Evolutionary conservation across 1,140 invertebrate genomes (phyloP), one percentile per base, ranked within the genome.

Genomic region (Spodoptera litura): DNA sequence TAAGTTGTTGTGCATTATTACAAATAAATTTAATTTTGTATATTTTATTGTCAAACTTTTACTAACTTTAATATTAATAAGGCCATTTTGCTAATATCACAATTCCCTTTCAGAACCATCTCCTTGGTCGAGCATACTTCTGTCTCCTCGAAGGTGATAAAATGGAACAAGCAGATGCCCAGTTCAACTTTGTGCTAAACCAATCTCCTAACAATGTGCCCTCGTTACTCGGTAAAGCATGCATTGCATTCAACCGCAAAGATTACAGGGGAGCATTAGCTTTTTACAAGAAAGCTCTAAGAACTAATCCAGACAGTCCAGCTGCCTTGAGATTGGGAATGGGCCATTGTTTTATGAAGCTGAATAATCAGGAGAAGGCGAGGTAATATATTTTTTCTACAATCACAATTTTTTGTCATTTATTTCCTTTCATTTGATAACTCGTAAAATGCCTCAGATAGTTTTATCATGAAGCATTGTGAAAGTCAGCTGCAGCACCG

Each of bases 111-210:
- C 78, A 98, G 96, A 99, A 99, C 93, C 99, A 99, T 96, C 96
- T 99, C 80, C 95, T 99, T 79, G 99, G 99, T 2, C 95, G 99
- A 89, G 99, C 99, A 11, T 99, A 99, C 91, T 99, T 99, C 88
- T 99, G 99, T 91, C 95, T 99, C 4, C 95, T 99, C 20, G 99
- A 99, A 95, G 99, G 99, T 11, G 99, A 99, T 89, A 99, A 99
- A 95, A 99, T 99, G 98, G 99, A 99, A 76, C 99, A 99, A 95
- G 99, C 99, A 11, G 99, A 99, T 96, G 98, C 98, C 2, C 99
- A 99, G 90, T 99, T 99, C 88, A 99, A 99, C 95, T 99, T 99
- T 95, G 99, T 99, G 0, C 94, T 99, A 0, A 99, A 99, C 95
- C 97, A 99, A 89, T 98, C 98, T 2, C 97, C 97, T 9, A 99